Conservation (phyloP, 2,113 vertebrate species). For the Colius striatus region DNA sequence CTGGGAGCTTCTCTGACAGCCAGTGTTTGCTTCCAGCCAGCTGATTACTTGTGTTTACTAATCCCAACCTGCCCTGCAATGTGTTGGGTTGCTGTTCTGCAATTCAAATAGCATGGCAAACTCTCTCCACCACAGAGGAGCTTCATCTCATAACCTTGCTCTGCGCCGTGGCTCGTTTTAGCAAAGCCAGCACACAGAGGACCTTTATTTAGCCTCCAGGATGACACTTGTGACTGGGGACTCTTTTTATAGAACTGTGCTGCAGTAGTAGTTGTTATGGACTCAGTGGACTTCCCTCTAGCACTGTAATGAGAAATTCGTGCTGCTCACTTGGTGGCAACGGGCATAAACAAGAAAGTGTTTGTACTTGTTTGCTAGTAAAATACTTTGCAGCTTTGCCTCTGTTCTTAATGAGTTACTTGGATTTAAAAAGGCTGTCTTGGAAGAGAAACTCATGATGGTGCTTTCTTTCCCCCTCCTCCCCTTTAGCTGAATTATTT, state of each 20-base stretch:
- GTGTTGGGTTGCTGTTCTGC: not conserved
- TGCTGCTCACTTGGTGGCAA: not conserved
- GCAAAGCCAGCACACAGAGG: not conserved
- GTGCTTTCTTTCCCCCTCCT: not conserved
- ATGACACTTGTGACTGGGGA: not conserved
- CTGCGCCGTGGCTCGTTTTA: not conserved
- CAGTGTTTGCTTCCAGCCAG: slow-evolving; percentile 28
- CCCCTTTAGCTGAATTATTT: not conserved
- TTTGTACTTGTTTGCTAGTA: not conserved
- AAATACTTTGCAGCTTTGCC: not conserved
- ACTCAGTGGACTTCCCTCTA: not conserved
- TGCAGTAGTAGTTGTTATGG: not conserved
- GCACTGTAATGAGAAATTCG: not conserved
- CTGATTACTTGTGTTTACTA: not conserved
- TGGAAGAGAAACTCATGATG: not conserved
- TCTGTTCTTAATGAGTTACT: not conserved
- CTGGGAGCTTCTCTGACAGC: slow-evolving; percentile 13
- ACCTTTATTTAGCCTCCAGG: not conserved
- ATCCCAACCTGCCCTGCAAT: not conserved
- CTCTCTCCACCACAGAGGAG: not conserved
- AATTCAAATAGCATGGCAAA: not conserved
- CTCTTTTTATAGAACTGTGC: not conserved
- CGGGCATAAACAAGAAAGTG: not conserved
- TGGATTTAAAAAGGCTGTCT: not conserved
- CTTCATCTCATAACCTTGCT: not conserved